Percentiles rank a stretch among this genome's conserved stretches.
Conservation (phyloP, 2,888 invertebrate species). For the Torymus auratus region DNA sequence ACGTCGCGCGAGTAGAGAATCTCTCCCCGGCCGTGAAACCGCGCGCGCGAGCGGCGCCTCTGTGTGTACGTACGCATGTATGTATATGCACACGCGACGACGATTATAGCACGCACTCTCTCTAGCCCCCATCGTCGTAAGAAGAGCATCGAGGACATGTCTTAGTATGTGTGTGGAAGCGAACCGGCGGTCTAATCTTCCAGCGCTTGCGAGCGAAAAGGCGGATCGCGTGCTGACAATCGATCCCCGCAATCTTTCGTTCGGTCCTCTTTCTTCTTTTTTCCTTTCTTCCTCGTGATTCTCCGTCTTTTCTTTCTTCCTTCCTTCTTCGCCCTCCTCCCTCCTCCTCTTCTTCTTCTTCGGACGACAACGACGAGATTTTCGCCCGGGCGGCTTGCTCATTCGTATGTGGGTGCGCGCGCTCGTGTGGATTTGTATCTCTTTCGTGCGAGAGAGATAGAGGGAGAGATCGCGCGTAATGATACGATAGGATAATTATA, state of each 20-base stretch:
- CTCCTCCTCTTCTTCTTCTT: constrained; percentile 7
- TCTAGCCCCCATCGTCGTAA: not conserved
- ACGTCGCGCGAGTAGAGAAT: not conserved
- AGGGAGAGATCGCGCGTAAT: constrained; percentile 20
- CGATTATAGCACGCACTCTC: constrained; percentile 65
- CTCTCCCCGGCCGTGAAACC: constrained; percentile 56
- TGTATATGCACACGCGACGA: constrained; percentile 64
- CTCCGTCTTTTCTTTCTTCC: not conserved
- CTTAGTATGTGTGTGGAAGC: too few relatives aligned
- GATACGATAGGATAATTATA: constrained; percentile 36
- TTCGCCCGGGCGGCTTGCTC: too few relatives aligned
- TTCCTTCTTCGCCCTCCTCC: not conserved
- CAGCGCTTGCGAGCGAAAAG: constrained; percentile 56
- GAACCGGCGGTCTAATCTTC: too few relatives aligned
- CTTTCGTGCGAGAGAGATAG: too few relatives aligned
- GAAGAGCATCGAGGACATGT: not conserved
- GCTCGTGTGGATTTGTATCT: too few relatives aligned
- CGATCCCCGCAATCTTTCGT: constrained; percentile 47
- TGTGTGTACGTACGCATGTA: too few relatives aligned
- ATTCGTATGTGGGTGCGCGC: too few relatives aligned
- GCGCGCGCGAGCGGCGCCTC: constrained; percentile 54
- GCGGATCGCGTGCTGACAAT: constrained; percentile 56
- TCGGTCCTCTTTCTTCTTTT: constrained; percentile 16
- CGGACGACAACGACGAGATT: not conserved
- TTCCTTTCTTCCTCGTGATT: not conserved